phyloP scores from a whole-genome alignment of 92 coral and sea anemone species.

The Umimayanthus chanpuru region DNA sequence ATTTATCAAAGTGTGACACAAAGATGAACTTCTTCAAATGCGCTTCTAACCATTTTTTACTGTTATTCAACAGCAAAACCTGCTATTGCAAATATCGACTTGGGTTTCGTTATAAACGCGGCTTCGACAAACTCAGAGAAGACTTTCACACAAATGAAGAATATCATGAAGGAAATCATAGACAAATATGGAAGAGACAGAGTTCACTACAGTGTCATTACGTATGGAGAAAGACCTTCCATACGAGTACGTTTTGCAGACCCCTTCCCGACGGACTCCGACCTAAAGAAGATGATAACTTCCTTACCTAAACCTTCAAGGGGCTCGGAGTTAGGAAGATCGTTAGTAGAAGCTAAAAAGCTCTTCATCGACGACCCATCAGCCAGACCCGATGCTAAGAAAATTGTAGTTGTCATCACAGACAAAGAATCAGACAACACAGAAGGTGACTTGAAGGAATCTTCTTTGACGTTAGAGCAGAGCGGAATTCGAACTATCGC shows the following conservation, averaged over 20 bases:
- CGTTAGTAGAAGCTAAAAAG: slow-evolving; percentile 21
- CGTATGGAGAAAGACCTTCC: slow-evolving; percentile 14
- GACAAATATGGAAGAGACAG: slow-evolving; percentile 65
- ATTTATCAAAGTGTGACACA: neutral
- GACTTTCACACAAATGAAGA: slow-evolving; percentile 72
- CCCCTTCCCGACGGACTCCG: neutral
- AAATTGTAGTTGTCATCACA: slow-evolving; percentile 75
- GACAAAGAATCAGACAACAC: slow-evolving; percentile 74
- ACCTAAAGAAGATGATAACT: slow-evolving; percentile 3
- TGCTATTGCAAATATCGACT: slow-evolving; percentile 69
- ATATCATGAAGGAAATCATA: slow-evolving; percentile 71
- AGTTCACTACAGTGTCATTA: slow-evolving; percentile 31
- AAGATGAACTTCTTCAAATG: neutral
- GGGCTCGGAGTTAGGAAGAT: neutral
- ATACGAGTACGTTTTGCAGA: slow-evolving; percentile 16
- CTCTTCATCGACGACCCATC: slow-evolving; percentile 5
- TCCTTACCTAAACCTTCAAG: slow-evolving; percentile 26
- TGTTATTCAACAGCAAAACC: slow-evolving; percentile 58
- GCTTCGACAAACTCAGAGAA: slow-evolving; percentile 63
- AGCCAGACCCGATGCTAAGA: slow-evolving; percentile 67
- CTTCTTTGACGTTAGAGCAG: slow-evolving; percentile 58
- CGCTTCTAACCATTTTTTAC: neutral
- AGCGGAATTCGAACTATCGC: slow-evolving; percentile 78
- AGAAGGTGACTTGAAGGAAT: slow-evolving; percentile 37
- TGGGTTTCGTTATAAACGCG: slow-evolving; percentile 80